Conservation (phyloP, 1,140 invertebrate genomes). For the Bursaphelenchus mucronatus region DNA sequence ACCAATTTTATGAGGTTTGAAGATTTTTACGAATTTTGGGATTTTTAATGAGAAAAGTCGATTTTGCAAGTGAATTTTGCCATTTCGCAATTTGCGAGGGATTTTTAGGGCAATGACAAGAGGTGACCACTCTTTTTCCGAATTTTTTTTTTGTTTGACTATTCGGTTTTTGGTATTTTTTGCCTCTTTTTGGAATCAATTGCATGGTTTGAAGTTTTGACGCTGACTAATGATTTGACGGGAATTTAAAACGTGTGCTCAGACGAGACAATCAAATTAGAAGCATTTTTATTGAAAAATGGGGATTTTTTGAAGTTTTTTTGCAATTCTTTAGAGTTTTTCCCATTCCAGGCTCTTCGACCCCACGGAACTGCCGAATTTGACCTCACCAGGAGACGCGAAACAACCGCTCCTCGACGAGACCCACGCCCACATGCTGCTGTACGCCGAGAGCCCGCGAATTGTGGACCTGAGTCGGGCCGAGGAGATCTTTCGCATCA, state of each 20-base stretch:
- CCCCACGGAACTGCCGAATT: constrained; percentile 50
- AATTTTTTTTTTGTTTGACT: constrained; percentile 3
- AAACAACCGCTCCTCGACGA: constrained; percentile 57
- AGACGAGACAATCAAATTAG: no score
- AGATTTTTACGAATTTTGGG: no score
- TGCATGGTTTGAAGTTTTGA: not conserved
- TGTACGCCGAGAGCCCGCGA: constrained; percentile 56
- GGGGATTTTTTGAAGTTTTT: not conserved
- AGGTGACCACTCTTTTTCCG: no score
- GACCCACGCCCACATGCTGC: constrained; percentile 56
- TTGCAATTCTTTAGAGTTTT: not conserved
- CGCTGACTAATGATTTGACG: not conserved
- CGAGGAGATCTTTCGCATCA: constrained; percentile 53
- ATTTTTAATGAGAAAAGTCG: no score
- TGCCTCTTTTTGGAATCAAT: not conserved
- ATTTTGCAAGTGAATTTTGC: no score
- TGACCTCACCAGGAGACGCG: constrained; percentile 47
- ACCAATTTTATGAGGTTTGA: no score
- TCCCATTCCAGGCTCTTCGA: constrained; percentile 48
- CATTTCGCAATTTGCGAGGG: no score
- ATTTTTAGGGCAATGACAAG: no score
- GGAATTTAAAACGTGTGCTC: not conserved
- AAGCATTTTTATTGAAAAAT: not conserved
- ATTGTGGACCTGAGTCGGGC: constrained; percentile 56
- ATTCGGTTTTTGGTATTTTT: constrained; percentile 13